Evolutionary conservation across 2,888 invertebrate genomes (phyloP), one percentile per base, ranked within the genome.

Genomic region (Tortrix viridana): DNA sequence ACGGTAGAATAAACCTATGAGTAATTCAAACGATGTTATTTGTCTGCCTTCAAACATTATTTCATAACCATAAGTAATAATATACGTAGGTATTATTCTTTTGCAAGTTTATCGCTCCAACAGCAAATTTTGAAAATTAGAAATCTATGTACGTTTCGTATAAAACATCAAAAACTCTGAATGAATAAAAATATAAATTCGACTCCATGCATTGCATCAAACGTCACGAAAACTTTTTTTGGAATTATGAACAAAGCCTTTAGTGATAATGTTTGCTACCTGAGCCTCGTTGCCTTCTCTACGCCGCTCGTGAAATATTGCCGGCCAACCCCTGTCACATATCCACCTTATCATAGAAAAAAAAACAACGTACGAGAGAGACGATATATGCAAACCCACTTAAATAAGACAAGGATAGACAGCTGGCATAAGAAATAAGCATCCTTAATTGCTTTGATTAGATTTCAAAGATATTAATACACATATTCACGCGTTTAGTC

Each of bases 381-480:
- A 75, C 60, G 74, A 66, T 62, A 41, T 50, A 69, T 63, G 63
- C 48, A 67, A 68, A 69, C 67, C 20, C 46, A 12, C 2, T 19
- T 18, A 63, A 47, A 72, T 65, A 56, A 14, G 69, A 86, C 71
- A 68, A 72, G 72, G 82, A 83, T 43, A 57, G 63, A 65, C 6
- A 65, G 70, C 44, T 56, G 66, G 70, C 67, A 76, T 73, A 74
- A 77, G 74, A 84, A 86, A 82, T 76, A 82, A 84, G 79, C 84
- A 80, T 85, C 80, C 80, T 85, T 90, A 92, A 92, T 92, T 89
- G 89, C 84, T 79, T 85, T 86, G 90, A 92, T 92, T 89, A 85
- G 84, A 90, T 92, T 91, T 89, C 89, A 89, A 92, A 91, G 87
- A 88, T 90, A 89, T 90, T 91, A 92, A 90, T 89, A 84, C 81